Percentiles rank a stretch among this genome's conserved stretches.
Evolutionary conservation across 2,888 invertebrate species (phyloP).

Genomic region (Amaurobius ferox): DNA sequence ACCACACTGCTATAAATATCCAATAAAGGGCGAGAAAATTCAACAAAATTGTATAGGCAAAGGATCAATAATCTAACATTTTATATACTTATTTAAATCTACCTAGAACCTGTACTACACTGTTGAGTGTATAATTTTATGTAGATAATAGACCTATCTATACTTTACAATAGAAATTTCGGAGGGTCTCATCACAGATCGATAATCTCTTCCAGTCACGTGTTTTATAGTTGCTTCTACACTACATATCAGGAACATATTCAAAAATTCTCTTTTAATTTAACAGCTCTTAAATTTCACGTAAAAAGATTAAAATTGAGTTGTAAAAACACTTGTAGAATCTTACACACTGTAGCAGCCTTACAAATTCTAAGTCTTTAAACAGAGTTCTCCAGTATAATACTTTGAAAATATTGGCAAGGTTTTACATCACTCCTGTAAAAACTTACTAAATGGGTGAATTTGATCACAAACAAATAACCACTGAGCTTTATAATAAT

Average conservation of each 20-base stretch:
- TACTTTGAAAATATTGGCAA: conserved; percentile 24
- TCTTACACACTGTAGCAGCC: not conserved
- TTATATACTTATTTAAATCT: conserved; percentile 18
- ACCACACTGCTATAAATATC: conserved; percentile 1
- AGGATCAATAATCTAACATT: conserved; percentile 2
- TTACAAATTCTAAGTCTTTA: not conserved
- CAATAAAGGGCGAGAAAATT: not conserved
- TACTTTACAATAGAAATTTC: conserved; percentile 26
- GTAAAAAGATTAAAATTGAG: conserved; percentile 12
- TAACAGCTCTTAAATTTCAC: not conserved
- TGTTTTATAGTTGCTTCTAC: conserved; percentile 16
- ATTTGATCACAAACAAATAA: not conserved
- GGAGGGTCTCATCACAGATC: conserved; percentile 60
- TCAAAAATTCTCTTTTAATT: conserved; percentile 17
- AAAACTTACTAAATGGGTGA: not conserved
- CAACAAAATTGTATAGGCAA: conserved; percentile 28
- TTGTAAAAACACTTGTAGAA: not conserved
- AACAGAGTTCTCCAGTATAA: not conserved
- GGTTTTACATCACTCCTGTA: not conserved
- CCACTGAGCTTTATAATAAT: too few species aligned
- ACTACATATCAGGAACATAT: conserved; percentile 43
- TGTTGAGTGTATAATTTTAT: conserved; percentile 22
- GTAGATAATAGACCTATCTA: conserved; percentile 23
- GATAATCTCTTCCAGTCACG: conserved; percentile 30
- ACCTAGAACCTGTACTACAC: conserved; percentile 21